Base-by-base conservation (phyloP, 2,113 vertebrate genomes). In the Actenoides hombroni region DNA sequence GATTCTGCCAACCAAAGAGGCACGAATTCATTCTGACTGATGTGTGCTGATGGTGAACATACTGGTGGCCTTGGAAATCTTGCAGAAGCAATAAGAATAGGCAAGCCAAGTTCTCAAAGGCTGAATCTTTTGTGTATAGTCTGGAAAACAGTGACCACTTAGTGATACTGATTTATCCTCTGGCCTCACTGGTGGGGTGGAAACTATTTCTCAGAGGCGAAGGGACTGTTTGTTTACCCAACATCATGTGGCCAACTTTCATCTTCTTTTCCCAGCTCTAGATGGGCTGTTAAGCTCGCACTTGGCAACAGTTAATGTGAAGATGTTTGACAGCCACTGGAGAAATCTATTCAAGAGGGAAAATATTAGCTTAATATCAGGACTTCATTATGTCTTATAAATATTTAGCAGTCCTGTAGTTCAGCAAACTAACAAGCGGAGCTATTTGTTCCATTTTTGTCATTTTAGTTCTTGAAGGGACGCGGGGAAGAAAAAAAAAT, bases 201-300 rank as follows among this genome's bases (percentile, higher is more conserved):
- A 93, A 88, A 88, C 39, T 81, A 85, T 83, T 96, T 95, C 87
- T 90, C 68, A 79, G 82, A 85, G 74, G 86, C 87, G 92, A 80
- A 94, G 60, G 68, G 60, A 76, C 60, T 95, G 49, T 83, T 87
- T 97, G 46, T 95, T 97, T 93, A 76, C 40, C 87, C 70, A 88
- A 10, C n/a, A 33, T 86, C 57, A 33, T 64, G 73, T 79, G 67
- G 74, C 54, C 56, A 83, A 56, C 78, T 95, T 96, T 92, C 68
- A 82, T 95, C 91, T 71, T 86, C 60, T 88, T 97, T 96, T 95
- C 91, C 92, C 94, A 96, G 63, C 87, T 83, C 68, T 80, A 77
- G 83, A 61, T 78, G 75, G 65, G 56, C 77, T 81, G 63, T 81
- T 91, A 94, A 94, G 57, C 73, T 94, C 71, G 76, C 78, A 77